Evolutionary conservation across 2,888 invertebrate species (phyloP).

Genomic region (Eupithecia tripunctaria): DNA sequence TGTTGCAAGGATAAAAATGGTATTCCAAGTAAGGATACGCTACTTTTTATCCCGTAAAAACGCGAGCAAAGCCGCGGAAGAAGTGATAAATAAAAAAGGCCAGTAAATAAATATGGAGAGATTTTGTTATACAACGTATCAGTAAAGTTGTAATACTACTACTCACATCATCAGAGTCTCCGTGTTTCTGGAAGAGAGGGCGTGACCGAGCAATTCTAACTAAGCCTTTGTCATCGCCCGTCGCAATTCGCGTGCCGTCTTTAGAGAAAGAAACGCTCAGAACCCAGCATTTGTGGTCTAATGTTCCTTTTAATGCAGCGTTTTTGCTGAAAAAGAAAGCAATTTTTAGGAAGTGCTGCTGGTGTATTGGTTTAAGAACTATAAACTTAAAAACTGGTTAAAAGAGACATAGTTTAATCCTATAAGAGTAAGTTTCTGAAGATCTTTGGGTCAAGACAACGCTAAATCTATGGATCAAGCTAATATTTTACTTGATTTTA

Average conservation of each 20-base stretch:
- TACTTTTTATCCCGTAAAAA: too few species aligned
- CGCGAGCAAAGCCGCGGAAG: too few species aligned
- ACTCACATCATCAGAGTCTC: conserved; percentile 29
- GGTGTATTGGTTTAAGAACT: not conserved
- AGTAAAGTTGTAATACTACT: not conserved
- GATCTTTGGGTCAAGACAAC: not conserved
- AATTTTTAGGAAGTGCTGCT: not conserved
- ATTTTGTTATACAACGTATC: not conserved
- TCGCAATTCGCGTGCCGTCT: conserved; percentile 94
- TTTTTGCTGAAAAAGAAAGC: conserved; percentile 87
- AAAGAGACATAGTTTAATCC: too few species aligned
- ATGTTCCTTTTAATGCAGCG: conserved; percentile 91
- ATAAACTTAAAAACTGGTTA: not conserved
- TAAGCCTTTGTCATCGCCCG: conserved; percentile 88
- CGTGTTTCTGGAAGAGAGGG: conserved; percentile 55
- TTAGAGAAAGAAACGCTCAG: conserved; percentile 93
- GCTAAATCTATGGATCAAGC: not conserved
- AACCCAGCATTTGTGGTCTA: conserved; percentile 97
- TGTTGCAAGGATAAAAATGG: not conserved
- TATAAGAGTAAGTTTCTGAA: not conserved
- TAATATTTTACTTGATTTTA: not conserved
- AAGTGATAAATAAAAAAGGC: not conserved
- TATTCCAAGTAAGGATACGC: too few species aligned
- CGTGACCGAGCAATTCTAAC: conserved; percentile 93
- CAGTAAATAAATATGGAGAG: not conserved